phyloP scores from a whole-genome alignment of 2,888 invertebrate species.

The Nineta flava region DNA sequence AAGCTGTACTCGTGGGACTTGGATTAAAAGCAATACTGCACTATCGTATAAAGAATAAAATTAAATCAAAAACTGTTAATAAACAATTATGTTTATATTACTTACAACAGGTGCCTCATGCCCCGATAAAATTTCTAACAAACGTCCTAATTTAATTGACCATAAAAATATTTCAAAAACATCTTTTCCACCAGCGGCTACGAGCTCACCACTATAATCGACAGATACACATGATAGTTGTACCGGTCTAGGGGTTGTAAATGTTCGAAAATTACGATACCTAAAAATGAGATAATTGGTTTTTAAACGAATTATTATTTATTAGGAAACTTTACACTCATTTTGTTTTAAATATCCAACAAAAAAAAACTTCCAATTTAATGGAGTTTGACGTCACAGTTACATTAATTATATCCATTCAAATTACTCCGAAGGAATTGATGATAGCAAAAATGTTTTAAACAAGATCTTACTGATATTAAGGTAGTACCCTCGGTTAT shows the following conservation, averaged over 20 bases:
- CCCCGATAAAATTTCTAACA: slow-evolving; percentile 80
- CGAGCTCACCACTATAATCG: slow-evolving; percentile 80
- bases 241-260: slow-evolving; percentile 78
- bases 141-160: slow-evolving; percentile 83
- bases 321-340: no score
- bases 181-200: slow-evolving; percentile 90
- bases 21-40: slow-evolving; percentile 64
- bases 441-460: no score
- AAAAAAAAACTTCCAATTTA: no score
- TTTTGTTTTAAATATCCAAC: no score
- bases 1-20: slow-evolving; percentile 45
- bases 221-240: slow-evolving; percentile 85
- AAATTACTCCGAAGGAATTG: no score
- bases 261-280: slow-evolving; percentile 94
- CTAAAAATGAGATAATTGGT: slow-evolving; percentile 29
- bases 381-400: no score
- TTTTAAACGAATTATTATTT: not conserved
- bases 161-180: slow-evolving; percentile 91
- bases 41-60: slow-evolving; percentile 14
- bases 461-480: no score
- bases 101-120: slow-evolving; percentile 82
- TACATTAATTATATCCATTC: no score
- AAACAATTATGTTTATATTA: slow-evolving; percentile 2
- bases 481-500: no score
- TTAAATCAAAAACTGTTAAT: not conserved